Evolutionary conservation across 1,140 invertebrate genomes (phyloP), one percentile per base, ranked within the genome.

Genomic region (Sminthurides bifidus): DNA sequence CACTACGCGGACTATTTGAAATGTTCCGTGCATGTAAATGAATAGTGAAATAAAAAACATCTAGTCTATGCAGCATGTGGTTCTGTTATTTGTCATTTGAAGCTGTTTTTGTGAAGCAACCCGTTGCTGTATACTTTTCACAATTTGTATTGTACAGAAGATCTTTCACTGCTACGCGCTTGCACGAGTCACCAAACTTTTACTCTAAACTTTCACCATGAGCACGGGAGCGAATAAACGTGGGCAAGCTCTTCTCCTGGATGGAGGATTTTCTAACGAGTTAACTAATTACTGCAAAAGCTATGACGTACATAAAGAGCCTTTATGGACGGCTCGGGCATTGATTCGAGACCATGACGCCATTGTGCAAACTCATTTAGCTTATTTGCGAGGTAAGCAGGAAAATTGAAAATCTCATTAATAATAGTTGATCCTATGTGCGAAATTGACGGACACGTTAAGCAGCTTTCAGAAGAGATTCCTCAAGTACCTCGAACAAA

Each of bases 291-390:
- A 77, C 76, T 35, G 79, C 83, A 38, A 81, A 82, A n/a, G n/a
- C n/a, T 67, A 81, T 79, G 0, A 85, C 69, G 53, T 69, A n/a
- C 56, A 74, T 63, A 65, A 65, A 38, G 71, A 76, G 64, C 84
- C 86, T 1, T 68, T 91, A 8, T 92, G 87, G 87, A 86, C 83
- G 49, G 80, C 85, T 0, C 74, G 82, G 54, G 84, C 87, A 64
- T 73, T 91, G 31, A 73, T 76, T 50, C 79, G 78, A 1, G 72
- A 87, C 67, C 82, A 82, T 1, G 72, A 81, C 23, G 81, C 82
- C 3, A 78, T 91, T 49, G 75, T 82, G 31, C 72, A 80, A 59
- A 81, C 83, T 0, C 87, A 91, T 71, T 71, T 84, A 56, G 83
- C 85, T 70, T 92, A 84, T 68, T 68, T 88, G 17, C 75, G 72